phyloP scores from a whole-genome alignment of 2,888 invertebrate species.

The Heliconius hortense region DNA sequence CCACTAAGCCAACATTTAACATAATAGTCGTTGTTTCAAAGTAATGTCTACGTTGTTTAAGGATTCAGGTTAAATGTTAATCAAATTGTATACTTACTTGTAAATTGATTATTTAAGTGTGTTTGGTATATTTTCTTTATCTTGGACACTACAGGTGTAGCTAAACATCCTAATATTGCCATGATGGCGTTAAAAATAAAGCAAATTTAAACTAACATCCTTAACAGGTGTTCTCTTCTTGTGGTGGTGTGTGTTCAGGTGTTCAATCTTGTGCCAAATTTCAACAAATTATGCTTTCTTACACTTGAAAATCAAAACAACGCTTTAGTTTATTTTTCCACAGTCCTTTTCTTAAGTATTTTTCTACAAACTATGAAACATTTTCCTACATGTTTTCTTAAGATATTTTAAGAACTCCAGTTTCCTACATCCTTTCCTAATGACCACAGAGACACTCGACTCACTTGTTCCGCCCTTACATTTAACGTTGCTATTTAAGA shows the following conservation, averaged over 20 bases:
- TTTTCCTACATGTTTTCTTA: slow-evolving; percentile 21
- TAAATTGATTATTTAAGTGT: no score
- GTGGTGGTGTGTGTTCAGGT: no score
- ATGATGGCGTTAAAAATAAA: no score
- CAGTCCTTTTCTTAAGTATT: not conserved
- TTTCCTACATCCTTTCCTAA: slow-evolving; percentile 26
- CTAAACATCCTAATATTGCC: no score
- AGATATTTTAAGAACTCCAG: slow-evolving; percentile 20
- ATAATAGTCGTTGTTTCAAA: not conserved
- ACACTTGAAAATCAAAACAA: not conserved
- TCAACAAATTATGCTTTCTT: not conserved
- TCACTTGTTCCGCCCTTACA: slow-evolving; percentile 21
- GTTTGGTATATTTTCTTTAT: not conserved
- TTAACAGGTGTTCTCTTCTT: no score
- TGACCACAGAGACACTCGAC: slow-evolving; percentile 29
- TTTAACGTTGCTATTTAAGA: slow-evolving; percentile 34
- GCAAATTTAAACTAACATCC: no score
- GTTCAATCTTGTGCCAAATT: no score
- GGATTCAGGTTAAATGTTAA: not conserved
- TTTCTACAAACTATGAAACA: not conserved
- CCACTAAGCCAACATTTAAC: no score
- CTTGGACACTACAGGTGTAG: not conserved
- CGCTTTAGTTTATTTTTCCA: not conserved
- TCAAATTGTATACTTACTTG: not conserved
- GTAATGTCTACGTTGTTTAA: not conserved